These are phyloP conservation scores for Phaenicophaeus curvirostris DNA, from an alignment of 2,797 vertebrate species.

Conservation along the genomic window DNA sequence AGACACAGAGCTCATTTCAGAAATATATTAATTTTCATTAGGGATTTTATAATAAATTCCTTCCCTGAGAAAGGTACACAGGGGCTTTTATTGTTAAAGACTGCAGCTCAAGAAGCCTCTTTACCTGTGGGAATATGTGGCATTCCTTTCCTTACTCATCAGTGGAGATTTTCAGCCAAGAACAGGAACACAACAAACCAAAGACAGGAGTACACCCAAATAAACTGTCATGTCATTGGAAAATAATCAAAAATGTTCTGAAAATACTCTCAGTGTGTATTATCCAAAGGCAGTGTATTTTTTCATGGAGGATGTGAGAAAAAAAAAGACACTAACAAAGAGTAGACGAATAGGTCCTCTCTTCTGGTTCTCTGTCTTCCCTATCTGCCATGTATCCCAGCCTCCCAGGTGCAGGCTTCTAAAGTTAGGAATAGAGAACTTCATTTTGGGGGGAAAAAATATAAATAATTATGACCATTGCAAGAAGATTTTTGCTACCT, in stretches of 20 bases:
- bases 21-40: not conserved
- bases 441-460: accelerated
- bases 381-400: not conserved
- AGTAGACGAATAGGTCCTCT: not conserved
- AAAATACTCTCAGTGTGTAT: not conserved
- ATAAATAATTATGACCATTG: not conserved
- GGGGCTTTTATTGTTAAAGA: not conserved
- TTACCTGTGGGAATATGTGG: slow-evolving; percentile 15
- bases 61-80: not conserved
- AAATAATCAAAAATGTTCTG: slow-evolving; percentile 27
- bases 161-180: not conserved
- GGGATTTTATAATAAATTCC: slow-evolving; percentile 14
- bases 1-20: slow-evolving; percentile 4
- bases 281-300: not conserved
- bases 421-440: not conserved
- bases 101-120: not conserved
- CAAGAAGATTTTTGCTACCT: not conserved
- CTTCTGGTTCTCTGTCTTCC: not conserved
- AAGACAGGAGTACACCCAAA: slow-evolving; percentile 15
- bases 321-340: not conserved
- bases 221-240: not conserved
- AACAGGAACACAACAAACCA: not conserved
- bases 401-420: not conserved
- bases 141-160: slow-evolving; percentile 16
- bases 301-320: not conserved